phyloP scores from a whole-genome alignment of 92 coral and sea anemone species.

The Actinostola sp. region DNA sequence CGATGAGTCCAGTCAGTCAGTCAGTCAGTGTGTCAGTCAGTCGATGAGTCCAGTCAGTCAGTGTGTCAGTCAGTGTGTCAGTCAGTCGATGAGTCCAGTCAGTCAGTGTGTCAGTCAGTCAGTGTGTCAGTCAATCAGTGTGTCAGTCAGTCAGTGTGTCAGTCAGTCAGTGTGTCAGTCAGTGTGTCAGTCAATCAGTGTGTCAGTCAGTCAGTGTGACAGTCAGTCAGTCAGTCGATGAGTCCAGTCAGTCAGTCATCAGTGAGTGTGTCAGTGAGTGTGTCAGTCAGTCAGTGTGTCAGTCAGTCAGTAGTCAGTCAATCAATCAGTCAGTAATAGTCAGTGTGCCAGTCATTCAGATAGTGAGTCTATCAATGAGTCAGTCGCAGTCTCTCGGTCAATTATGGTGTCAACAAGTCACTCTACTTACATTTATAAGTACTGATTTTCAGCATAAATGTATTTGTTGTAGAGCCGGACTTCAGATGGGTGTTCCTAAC shows the following conservation, averaged over 20 bases:
- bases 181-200: too few relatives aligned
- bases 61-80: background rate
- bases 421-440: too few relatives aligned
- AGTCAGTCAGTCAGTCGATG: background rate
- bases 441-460: too few relatives aligned
- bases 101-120: too few relatives aligned
- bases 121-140: background rate
- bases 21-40: background rate
- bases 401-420: too few relatives aligned
- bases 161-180: background rate
- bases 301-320: too few relatives aligned
- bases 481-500: constrained; percentile 98
- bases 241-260: too few relatives aligned
- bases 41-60: background rate
- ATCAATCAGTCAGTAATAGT: background rate
- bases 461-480: constrained; percentile 88
- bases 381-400: too few relatives aligned
- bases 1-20: background rate
- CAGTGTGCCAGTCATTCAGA: background rate
- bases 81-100: too few relatives aligned
- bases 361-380: background rate
- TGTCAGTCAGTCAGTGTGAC: too few relatives aligned
- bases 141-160: background rate
- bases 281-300: too few relatives aligned
- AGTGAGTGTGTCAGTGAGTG: too few relatives aligned